Evolutionary conservation across 2,888 invertebrate species (phyloP), one percentile per base, ranked within the genome.

Genomic region (Euplagia quadripunctaria): DNA sequence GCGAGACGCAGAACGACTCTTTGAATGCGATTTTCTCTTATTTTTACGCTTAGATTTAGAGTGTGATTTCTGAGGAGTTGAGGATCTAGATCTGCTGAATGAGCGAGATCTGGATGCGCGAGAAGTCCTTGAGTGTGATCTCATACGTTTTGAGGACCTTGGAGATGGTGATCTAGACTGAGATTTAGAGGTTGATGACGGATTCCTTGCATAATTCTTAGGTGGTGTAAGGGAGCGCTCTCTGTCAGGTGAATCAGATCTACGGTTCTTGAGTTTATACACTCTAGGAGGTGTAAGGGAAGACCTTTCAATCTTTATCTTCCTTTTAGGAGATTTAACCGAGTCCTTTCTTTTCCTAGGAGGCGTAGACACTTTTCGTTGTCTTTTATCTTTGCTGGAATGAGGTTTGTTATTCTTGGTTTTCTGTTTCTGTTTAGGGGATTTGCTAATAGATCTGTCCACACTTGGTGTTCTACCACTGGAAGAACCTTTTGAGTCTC

Each of bases 151-250:
- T n/a, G 86, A 83, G 63, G 76, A 86, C 61, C 88, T 88, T 42
- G 87, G 87, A 0, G 90, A 82, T 9, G 83, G 79, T 11, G 92
- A 90, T 52, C 88, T 83, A 8, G 94, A 91, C 16, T 85, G 87
- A 42, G 93, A 94, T 73, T 88, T 88, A 2, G 93, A 93, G 77
- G 89, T 92, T 3, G 90, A 90, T 12, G 92, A 92, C n/a, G 82
- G 84, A 76, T 86, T 90, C 75, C 93, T 86, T 4, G 92, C 92
- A 74, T 96, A 95, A 79, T 93, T 91, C 77, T 93, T 93, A 0
- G 95, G 95, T 16, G 95, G 95, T 11, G 95, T 95, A 66, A 95
- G 79, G 0, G 94, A 94, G 81, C 88, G 91, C 14, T 94, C 92
- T 81, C 90, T 89, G n/a, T 87, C 84, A 31, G 89, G 85, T 2